phyloP scores from a whole-genome alignment of 2,888 invertebrate genomes.

The Drosophila colorata region DNA sequence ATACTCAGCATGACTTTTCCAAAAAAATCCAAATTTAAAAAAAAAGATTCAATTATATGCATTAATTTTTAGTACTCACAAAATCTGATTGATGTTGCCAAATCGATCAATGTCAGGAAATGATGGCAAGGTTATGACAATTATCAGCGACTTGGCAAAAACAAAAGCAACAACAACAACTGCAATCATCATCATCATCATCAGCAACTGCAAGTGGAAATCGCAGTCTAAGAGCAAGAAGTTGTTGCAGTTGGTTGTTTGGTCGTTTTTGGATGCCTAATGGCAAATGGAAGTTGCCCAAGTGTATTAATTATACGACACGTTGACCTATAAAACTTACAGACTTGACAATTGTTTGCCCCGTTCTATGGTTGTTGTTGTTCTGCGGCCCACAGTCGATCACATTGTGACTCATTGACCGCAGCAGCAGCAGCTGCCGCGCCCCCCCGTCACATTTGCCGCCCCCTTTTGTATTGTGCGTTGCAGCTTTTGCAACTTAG shows the following conservation, averaged over 20 bases:
- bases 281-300: constrained; percentile 77
- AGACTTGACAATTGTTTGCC: constrained; percentile 67
- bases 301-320: constrained; percentile 78
- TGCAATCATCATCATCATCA: constrained; percentile 46
- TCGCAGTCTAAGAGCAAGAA: constrained; percentile 16
- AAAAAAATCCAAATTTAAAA: constrained; percentile 22
- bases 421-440: constrained; percentile 30
- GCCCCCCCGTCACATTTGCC: constrained; percentile 26
- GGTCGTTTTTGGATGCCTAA: constrained; percentile 51
- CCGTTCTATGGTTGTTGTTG: constrained; percentile 24
- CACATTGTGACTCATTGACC: constrained; percentile 70
- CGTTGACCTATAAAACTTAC: constrained; percentile 74
- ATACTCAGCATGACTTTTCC: constrained; percentile 66
- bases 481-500: constrained; percentile 61
- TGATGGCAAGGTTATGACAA: constrained; percentile 78
- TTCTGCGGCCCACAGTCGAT: constrained; percentile 60
- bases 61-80: constrained; percentile 29
- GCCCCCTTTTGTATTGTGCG: constrained; percentile 66
- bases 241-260: constrained; percentile 11
- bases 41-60: constrained; percentile 63
- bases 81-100: constrained; percentile 59
- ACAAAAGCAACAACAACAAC: constrained; percentile 28
- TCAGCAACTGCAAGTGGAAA: constrained; percentile 20
- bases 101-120: constrained; percentile 80
- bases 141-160: constrained; percentile 57